These are phyloP conservation scores for Mobula hypostoma DNA, from an alignment of 2,113 vertebrate genomes.

Conservation along the genomic window DNA sequence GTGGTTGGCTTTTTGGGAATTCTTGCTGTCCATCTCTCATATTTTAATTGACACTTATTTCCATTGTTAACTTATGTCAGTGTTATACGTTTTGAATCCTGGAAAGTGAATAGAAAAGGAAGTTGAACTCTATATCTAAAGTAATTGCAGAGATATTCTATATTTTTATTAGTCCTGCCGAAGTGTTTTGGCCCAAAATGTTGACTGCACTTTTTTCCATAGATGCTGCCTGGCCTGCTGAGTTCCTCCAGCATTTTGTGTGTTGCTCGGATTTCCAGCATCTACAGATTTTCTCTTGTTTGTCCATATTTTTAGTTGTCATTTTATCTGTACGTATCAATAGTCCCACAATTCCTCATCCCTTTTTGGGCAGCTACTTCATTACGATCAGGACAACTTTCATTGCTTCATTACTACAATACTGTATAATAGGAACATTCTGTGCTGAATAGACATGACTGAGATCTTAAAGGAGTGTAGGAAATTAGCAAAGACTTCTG, in stretches of 20 bases:
- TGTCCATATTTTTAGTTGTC: neutral
- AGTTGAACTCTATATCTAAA: neutral
- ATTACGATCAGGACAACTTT: neutral
- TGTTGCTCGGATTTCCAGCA: too few relatives aligned
- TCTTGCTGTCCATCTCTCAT: neutral
- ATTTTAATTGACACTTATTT: neutral
- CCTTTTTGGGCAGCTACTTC: neutral
- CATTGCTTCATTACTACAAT: neutral
- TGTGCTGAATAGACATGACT: slow-evolving; percentile 47
- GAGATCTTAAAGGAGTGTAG: slow-evolving; percentile 44
- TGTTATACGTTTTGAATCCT: neutral
- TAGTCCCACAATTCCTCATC: neutral
- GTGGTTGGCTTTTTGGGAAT: neutral
- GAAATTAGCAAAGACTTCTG: slow-evolving; percentile 14
- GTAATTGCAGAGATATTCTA: neutral
- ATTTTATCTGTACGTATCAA: neutral
- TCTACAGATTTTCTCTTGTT: too few relatives aligned
- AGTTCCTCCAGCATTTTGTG: too few relatives aligned
- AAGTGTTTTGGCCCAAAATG: too few relatives aligned
- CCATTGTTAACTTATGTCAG: neutral
- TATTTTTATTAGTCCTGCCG: too few relatives aligned
- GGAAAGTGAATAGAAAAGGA: neutral
- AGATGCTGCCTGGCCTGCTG: too few relatives aligned
- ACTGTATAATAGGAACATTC: slow-evolving; percentile 42
- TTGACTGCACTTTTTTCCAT: too few relatives aligned